Evolutionary conservation across 2,797 vertebrate species (phyloP), one percentile per base, ranked within the genome.

Genomic region (Poeciliopsis gracilis): DNA sequence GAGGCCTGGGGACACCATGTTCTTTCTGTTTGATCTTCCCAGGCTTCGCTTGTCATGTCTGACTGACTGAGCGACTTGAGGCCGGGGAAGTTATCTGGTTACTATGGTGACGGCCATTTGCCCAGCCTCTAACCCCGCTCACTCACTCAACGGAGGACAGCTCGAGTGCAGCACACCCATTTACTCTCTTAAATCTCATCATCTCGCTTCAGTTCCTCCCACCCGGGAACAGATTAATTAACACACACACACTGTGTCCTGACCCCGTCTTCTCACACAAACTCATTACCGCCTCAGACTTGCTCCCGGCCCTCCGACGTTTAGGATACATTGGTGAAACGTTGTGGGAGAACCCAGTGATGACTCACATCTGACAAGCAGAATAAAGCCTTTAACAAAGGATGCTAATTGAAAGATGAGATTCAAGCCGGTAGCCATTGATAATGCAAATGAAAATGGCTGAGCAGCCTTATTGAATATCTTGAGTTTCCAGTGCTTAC

Each of bases 161-260:
- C 93, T 94, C 92, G 90, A 94, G 93, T 94, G 92, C 92, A 92
- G 92, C 92, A 91, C 91, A 93, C 93, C 94, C 94, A 95, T 94
- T 95, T 94, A 95, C 94, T 94, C 93, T 94, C 93, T 95, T 95
- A 95, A 95, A 95, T 95, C 94, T 95, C 94, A 95, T 95, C 94
- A 95, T 95, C 94, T 94, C 93, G 94, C 94, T 94, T 95, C 94
- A 95, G 93, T 95, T 95, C 94, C 94, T 94, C 94, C 93, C 94
- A 94, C 93, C 94, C 94, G 93, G 94, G 94, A 95, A 94, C 93
- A 95, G 94, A 95, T 95, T 95, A 95, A 95, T 95, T 94, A 94
- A 95, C 94, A 95, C 93, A 95, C 94, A 93, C 94, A 95, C 93
- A 95, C 94, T 93, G 93, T 94, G 94, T 94, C 94, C 93, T 94